These are phyloP conservation scores for Symphodus melops DNA, from an alignment of 2,113 vertebrate genomes.

Conservation along the genomic window DNA sequence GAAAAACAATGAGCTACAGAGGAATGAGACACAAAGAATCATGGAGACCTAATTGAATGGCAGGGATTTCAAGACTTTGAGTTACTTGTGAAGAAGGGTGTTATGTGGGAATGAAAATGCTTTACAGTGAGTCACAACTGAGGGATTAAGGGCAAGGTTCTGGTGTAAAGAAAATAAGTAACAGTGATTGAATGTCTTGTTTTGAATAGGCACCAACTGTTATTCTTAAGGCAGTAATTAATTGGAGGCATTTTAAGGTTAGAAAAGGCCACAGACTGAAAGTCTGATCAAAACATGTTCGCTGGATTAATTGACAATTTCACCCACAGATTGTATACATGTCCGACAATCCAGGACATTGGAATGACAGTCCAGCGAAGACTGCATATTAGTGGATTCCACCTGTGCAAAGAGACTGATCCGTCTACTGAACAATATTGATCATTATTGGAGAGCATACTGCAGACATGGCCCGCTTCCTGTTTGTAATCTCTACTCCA, in stretches of 20 bases:
- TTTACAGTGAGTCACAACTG: not conserved
- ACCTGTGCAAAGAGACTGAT: not conserved
- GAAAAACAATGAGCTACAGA: not conserved
- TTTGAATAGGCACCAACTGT: not conserved
- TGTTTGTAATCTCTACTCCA: conserved; percentile 15
- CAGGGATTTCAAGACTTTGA: not conserved
- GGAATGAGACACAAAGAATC: conserved; percentile 11
- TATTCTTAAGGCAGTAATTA: too few relatives aligned
- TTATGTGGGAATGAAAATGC: too few relatives aligned
- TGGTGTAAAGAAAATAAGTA: not conserved
- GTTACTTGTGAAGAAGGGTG: not conserved
- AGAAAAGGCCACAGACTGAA: too few relatives aligned
- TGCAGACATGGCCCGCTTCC: conserved; percentile 8
- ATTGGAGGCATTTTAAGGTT: too few relatives aligned
- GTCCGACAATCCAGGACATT: too few relatives aligned
- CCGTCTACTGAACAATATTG: not conserved
- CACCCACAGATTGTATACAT: too few relatives aligned
- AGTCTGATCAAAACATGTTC: too few relatives aligned
- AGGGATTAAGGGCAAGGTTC: not conserved
- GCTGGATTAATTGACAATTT: too few relatives aligned
- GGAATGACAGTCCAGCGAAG: too few relatives aligned
- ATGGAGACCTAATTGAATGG: not conserved
- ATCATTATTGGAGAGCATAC: not conserved
- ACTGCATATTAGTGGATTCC: too few relatives aligned
- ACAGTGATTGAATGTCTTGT: not conserved